Evolutionary conservation across 2,888 invertebrate species (phyloP), one percentile per base, ranked within the genome.

Genomic region (Cephonodes hylas): DNA sequence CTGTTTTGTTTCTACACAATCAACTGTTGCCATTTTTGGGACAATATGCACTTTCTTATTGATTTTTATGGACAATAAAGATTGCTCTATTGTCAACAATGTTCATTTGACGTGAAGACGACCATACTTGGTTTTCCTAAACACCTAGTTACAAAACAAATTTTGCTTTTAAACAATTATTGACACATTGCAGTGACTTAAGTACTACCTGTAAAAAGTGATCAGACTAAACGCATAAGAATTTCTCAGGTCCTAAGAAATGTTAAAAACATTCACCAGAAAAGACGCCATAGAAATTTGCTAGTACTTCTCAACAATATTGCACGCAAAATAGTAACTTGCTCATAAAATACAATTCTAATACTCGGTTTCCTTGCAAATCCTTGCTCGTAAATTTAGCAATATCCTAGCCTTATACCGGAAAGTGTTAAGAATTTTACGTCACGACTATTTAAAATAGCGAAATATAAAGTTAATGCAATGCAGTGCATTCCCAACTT

Each of bases 301-400:
- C 48, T 18, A 15, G 18, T 53, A 53, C 53, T 53, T 53, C 18
- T 53, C 53, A 27, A 53, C 18, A 53, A 27, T 53, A 53, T 53
- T 31, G 23, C 31, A 1, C 18, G 31, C 31, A 53, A 18, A 60
- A 38, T 53, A 60, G 63, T 68, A 66, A 62, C 66, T 63, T 48
- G 64, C 42, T 58, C 53, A 45, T 75, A 75, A 75, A 75, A 65
- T 67, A 42, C 58, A 63, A 74, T 69, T 62, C 75, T 72, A 74
- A 77, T 69, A 64, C 65, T 60, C 63, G 60, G 69, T 71, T 74
- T 72, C 70, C 68, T 65, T 68, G 63, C 68, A 70, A 70, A 75
- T 60, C 64, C 68, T 64, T 58, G 64, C 62, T 64, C 66, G 62
- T 69, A 71, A 71, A 69, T 74, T 71, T 72, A 71, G 53, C 22